Base-by-base conservation (phyloP, 2,888 invertebrate species). In the Nebria brevicollis region DNA sequence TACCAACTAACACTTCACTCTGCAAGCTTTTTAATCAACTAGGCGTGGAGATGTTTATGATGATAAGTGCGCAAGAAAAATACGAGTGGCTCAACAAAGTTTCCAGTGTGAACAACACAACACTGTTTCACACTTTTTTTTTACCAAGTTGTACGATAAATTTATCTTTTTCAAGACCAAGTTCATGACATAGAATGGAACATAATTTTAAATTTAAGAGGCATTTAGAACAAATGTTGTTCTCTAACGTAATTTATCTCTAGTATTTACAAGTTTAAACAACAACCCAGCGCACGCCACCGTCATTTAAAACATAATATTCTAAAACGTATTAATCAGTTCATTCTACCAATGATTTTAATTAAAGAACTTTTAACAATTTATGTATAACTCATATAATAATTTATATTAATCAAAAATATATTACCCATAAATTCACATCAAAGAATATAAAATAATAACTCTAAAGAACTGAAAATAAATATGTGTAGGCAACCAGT, bases 31-130 rank as follows among this genome's bases (percentile, higher is more conserved):
- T 73, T 78, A 73, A 78, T 78, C 78, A 78, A 78, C 42, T 78
- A 73, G 66, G 42, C 78, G 78, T 73, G 72, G 72, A 41, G 78
- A 73, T 78, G 78, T 78, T 72, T 78, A 78, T 73, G 64, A 41
- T 66, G 78, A 78, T 78, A 73, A 73, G 72, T 73, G 72, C 73
- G 64, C 54, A 65, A 25, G 78, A 20, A 70, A 70, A 70, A 70
- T 70, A 54, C 54, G 54, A 54, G 54, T 54, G 13, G 54, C 54
- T 54, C 54, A 54, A 54, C 54, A 54, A 54, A 54, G 54, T 54
- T 54, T 54, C 8, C 54, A 54, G 54, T 54, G 54, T 13, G 54
- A 54, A 54, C 54, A 54, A 54, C 54, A 54, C 54, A 54, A 54
- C 2, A 54, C 7, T 54, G 54, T 54, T 54, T 54, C 54, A 54